phyloP scores from a whole-genome alignment of 2,888 invertebrate genomes.

The Flexamia atlantica region DNA sequence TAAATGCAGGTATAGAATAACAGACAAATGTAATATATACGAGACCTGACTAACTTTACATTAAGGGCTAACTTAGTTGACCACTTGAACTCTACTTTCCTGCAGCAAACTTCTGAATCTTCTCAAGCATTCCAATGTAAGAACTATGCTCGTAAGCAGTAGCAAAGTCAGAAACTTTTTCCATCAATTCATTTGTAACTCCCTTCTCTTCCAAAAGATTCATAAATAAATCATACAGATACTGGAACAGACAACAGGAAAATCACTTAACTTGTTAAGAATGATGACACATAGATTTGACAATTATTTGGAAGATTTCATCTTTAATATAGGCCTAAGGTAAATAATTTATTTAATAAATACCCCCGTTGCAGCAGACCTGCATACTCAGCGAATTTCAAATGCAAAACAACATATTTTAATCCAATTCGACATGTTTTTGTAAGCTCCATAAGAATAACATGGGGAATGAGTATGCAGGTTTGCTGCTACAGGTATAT shows the following conservation, averaged over 20 bases:
- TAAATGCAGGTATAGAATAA: constrained; percentile 40
- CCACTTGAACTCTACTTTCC: constrained; percentile 74
- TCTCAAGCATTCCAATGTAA: constrained; percentile 93
- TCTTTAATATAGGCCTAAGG: too few species aligned
- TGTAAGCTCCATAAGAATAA: too few species aligned
- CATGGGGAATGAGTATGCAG: too few species aligned
- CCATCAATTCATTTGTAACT: constrained; percentile 94
- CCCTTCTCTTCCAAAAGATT: constrained; percentile 98
- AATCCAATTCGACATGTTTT: too few species aligned
- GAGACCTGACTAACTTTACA: constrained; percentile 37
- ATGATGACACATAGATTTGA: too few species aligned
- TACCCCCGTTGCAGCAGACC: too few species aligned
- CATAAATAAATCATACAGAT: constrained; percentile 95
- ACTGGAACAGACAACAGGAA: constrained; percentile 78
- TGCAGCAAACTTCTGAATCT: constrained; percentile 90
- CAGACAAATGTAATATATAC: constrained; percentile 31
- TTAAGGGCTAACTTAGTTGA: constrained; percentile 1
- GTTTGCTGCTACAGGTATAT: too few species aligned
- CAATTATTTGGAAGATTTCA: too few species aligned
- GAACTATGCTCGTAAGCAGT: constrained; percentile 95
- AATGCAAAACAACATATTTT: too few species aligned
- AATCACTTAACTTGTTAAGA: constrained; percentile 83
- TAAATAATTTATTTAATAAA: too few species aligned
- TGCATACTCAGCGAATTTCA: too few species aligned
- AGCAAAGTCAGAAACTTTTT: constrained; percentile 91